A percentile compares a stretch with the other conserved stretches of the same genome.
phyloP scores from a whole-genome alignment of 2,797 vertebrate genomes.

The Lycodopsis pacificus region DNA sequence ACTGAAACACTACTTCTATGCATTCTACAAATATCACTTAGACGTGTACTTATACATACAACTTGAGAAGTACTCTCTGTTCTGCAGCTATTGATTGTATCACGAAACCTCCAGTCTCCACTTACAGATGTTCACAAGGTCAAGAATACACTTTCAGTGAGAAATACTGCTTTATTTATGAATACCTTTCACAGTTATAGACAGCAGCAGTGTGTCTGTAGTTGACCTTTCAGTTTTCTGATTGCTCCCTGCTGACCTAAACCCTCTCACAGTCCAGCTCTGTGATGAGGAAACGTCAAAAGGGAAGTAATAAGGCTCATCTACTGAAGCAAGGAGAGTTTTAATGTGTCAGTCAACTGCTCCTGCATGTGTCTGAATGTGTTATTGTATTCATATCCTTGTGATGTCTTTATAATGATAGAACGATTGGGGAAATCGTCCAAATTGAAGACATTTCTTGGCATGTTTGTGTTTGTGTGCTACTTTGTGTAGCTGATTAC shows the following conservation, averaged over 20 bases:
- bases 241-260: neutral
- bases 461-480: slow-evolving; percentile 20
- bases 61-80: neutral
- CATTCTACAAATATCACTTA: neutral
- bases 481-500: slow-evolving; percentile 22
- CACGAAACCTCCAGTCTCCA: too few relatives aligned
- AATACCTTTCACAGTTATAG: slow-evolving; percentile 8
- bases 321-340: neutral
- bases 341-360: slow-evolving; percentile 3
- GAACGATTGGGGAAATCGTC: slow-evolving; percentile 20
- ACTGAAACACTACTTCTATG: neutral
- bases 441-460: slow-evolving; percentile 21
- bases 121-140: neutral
- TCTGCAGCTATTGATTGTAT: neutral
- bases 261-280: neutral
- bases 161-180: neutral
- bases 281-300: slow-evolving; percentile 18
- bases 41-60: neutral
- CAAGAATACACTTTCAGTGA: neutral
- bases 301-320: neutral
- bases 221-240: slow-evolving; percentile 12
- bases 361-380: neutral
- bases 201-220: neutral
- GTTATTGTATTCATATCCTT: slow-evolving; percentile 16
- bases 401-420: slow-evolving; percentile 33